Base-by-base conservation (phyloP, 1,140 invertebrate genomes). In the Aricia agestis region DNA sequence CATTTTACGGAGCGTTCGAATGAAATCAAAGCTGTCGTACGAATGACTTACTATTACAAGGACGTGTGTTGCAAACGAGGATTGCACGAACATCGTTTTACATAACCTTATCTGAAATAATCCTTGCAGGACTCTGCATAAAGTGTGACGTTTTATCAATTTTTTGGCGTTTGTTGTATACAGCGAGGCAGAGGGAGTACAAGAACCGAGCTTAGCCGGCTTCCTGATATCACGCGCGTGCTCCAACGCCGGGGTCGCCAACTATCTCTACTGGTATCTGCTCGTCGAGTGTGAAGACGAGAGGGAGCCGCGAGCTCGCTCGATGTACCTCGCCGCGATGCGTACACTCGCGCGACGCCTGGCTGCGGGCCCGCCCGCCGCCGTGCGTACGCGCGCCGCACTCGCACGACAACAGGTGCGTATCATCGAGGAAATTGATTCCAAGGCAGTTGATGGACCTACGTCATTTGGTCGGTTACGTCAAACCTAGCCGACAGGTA, bases 231-330 rank as follows among this genome's bases (percentile, higher is more conserved):
- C 95, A 66, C 93, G 98, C 69, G 97, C 98, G 7, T 97, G 97
- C 88, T 94, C 95, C 79, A 98, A 99, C 93, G 94, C 95, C 36
- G 95, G 94, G 19, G 87, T 99, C 66, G 98, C 98, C 59, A 99
- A 99, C 92, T 99, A 99, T 91, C 95, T 99, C 77, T 99, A 98
- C 89, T 99, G 98, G 98, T 99, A 98, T 92, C 91, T 99, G 61
- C 93, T 96, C 25, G 97, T 98, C 58, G 98, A 99, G 92, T 98
- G 97, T 87, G 98, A 98, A 88, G 96, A 98, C 84, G 93, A 93
- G 63, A 65, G 73, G 94, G 96, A 97, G 83, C 93, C 93, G 58
- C 93, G 94, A 67, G 94, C 96, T 0, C 92, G 95, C 57, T 94
- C 96, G 78, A 98, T 99, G 97, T 99, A 99, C 83, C 91, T 96